Evolutionary conservation across 2,888 invertebrate species (phyloP), one percentile per base, ranked within the genome.

Genomic region (Sicus ferrugineus): DNA sequence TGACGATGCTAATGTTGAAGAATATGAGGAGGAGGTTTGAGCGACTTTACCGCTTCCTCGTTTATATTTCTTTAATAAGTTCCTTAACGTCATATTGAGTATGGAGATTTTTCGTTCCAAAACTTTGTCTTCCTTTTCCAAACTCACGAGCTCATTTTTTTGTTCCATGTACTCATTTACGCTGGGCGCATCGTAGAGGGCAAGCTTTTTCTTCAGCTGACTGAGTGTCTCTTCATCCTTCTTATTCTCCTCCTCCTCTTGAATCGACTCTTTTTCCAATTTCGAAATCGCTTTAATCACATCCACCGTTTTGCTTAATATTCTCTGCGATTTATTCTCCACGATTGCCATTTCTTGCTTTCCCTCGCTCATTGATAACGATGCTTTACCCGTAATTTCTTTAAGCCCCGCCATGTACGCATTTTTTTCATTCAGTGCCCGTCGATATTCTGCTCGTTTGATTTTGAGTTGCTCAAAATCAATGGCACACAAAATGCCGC

Each of bases 381-480:
- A 87, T 19, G 88, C 88, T 56, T 79, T 82, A 68, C 87, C 89
- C 1, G 87, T 86, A 48, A 87, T 85, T 70, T 81, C 85, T 75
- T 89, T 89, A 61, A 89, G 75, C 16, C 88, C 87, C 0, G 87
- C 74, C 73, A 89, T 79, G 74, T 87, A 84, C 0, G 73, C 75
- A 73, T 86, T 87, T 74, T 88, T 88, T 61, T 87, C 86, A 48
- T 88, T 88, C 38, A 89, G 85, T 58, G 85, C 82, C 70, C 83
- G 83, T 9, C 83, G 75, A 54, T 87, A 82, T 72, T 87, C 86
- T 26, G 86, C 79, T 73, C 88, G 88, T 75, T 88, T 87, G 52
- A 89, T 89, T 59, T 85, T 83, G 61, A 89, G 73, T 75, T 88
- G 87, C 70, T 89, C 88, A 74, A 89, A 89, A 77, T 90, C 90